Evolutionary conservation across 2,113 vertebrate species (phyloP), one percentile per base, ranked within the genome.

Genomic region (Dromas ardeola): DNA sequence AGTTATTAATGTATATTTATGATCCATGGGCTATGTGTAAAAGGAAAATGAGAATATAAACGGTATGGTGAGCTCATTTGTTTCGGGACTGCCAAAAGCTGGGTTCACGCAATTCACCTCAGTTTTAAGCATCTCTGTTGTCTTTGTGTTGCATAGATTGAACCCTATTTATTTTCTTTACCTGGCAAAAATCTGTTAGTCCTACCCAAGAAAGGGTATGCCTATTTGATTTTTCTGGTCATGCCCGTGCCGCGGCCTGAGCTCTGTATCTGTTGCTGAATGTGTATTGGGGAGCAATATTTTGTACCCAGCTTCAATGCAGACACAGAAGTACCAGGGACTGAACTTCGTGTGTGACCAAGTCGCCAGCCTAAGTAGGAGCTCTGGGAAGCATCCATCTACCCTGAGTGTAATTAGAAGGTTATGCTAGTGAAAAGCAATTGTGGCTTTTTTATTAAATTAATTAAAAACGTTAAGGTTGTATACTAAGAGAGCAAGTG

Each of bases 1-100:
- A 94, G 93, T 97, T 97, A 96, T 96, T 96, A 96, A 97, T 97
- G 87, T 96, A 78, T 96, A 96, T 96, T 97, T 96, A 95, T 97
- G 96, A 94, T 97, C 93, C 94, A 90, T 94, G 94, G 86, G 93
- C 67, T 94, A 87, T 26, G 52, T 86, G 71, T 83, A 90, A 85
- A 95, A 95, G 67, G 95, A 91, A 97, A 95, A 97, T 96, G 94
- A 97, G 96, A 93, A 85, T 88, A 86, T 90, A 88, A 96, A 95
- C 2, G 81, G n/a, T 80, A 26, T 71, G 84, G 66, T 77, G 93
- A 96, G 66, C 96, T 95, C 94, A 86, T 93, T 95, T 94, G 74
- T 93, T 96, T 95, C 81, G 59, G 66, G 34, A 77, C 95, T 95
- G 84, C 81, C 84, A 85, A 76, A 85, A 94, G 84, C 91, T 73